Conservation (phyloP, 2,113 vertebrate species). For the Nymphicus hollandicus region DNA sequence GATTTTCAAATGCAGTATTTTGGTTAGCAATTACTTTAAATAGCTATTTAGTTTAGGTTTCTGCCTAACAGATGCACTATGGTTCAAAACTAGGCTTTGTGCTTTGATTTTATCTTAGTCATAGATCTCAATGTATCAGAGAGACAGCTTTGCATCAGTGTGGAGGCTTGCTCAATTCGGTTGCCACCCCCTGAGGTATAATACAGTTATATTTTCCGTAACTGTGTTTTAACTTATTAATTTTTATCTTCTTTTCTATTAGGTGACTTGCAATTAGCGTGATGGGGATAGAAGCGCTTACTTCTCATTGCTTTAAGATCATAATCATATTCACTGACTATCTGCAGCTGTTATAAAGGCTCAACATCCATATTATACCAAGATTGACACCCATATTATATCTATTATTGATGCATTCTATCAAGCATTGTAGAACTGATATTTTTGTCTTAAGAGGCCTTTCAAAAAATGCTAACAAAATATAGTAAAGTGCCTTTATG, state of each 20-base stretch:
- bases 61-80: neutral
- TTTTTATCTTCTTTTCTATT: neutral
- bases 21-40: neutral
- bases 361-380: neutral
- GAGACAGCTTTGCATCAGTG: constrained; percentile 81
- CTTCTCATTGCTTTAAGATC: neutral
- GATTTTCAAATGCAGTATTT: neutral
- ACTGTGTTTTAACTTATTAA: neutral
- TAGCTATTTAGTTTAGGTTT: neutral
- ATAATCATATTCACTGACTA: neutral
- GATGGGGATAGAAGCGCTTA: neutral
- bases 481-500: neutral
- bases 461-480: neutral
- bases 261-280: neutral
- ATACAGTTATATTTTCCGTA: neutral
- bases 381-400: neutral
- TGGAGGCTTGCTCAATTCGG: constrained; percentile 77
- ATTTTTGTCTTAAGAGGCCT: neutral
- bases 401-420: neutral
- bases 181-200: constrained; percentile 79
- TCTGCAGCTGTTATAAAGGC: neutral
- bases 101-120: constrained; percentile 69
- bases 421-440: neutral
- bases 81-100: neutral
- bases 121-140: constrained; percentile 81